Base-by-base conservation (phyloP, 37 sponge, comb jelly and placozoan species). In the Tethya wilhelma region DNA sequence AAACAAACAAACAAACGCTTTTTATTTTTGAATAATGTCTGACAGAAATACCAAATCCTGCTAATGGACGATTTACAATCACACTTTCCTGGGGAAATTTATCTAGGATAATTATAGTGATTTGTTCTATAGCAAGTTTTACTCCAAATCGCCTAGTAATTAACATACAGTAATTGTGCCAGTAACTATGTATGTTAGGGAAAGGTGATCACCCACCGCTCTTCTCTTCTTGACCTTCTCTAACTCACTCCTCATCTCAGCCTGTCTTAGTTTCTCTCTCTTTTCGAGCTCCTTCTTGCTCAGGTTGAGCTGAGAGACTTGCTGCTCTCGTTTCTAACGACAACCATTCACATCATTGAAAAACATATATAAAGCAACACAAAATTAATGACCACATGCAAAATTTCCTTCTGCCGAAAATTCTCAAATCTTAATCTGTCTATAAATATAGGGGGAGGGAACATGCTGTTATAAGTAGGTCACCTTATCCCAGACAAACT, bases 401-500 rank as follows among this genome's bases (percentile, higher is more conserved):
- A n/a, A n/a, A n/a, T n/a, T n/a, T n/a, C n/a, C n/a, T n/a, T n/a
- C n/a, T n/a, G n/a, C n/a, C n/a, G n/a, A n/a, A n/a, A n/a, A n/a
- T n/a, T n/a, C n/a, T n/a, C n/a, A 26, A 26, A 62, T 8, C 7
- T n/a, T 30, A 67, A 67, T 30, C 9, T 31, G 9, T 67, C 67
- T 19, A 67, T 19, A 37, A 34, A 36, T 67, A 67, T 28, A 67
- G n/a, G n/a, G n/a, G n/a, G n/a, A n/a, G n/a, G n/a, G n/a, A n/a
- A n/a, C n/a, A 23, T 62, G 23, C 63, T 62, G 28, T 62, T n/a
- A 11, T n/a, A 62, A n/a, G 26, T 29, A 1, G n/a, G n/a, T 19
- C 57, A 91, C 93, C 94, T 96, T 89, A 3, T 93, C 86, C 98
- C 98, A 97, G 0, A 94, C 93, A 77, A 97, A 97, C 37, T 71